phyloP scores from a whole-genome alignment of 37 sponge, comb jelly and placozoan genomes.

The Aplysina aerophoba region DNA sequence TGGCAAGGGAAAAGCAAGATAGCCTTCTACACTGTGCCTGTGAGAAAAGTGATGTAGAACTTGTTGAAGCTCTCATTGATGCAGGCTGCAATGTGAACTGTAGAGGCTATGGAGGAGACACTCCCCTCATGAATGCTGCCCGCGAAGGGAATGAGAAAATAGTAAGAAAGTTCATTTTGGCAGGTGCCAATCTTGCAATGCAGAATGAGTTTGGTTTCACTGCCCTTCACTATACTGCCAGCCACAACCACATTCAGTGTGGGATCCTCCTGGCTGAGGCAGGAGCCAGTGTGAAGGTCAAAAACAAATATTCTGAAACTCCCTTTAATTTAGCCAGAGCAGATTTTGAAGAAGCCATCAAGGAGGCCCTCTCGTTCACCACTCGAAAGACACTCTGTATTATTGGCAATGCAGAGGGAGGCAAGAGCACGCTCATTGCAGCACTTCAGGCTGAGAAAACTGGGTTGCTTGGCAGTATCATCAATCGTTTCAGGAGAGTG shows the following conservation, averaged over 20 bases:
- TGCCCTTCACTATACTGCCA: constrained; percentile 15
- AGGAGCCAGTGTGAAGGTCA: not conserved
- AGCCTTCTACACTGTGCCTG: too few relatives aligned
- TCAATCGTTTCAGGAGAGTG: not conserved
- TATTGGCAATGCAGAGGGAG: constrained; percentile 14
- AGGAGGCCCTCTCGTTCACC: constrained; percentile 3
- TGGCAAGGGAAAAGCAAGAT: too few relatives aligned
- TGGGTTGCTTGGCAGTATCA: not conserved
- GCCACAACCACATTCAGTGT: constrained; percentile 12
- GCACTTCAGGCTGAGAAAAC: not conserved
- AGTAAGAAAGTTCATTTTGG: not conserved
- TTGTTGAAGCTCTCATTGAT: too few relatives aligned
- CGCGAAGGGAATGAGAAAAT: not conserved
- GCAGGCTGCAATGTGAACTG: too few relatives aligned
- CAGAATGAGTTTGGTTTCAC: not conserved
- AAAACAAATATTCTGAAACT: not conserved
- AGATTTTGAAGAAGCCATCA: not conserved
- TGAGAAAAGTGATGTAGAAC: too few relatives aligned
- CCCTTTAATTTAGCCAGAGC: not conserved
- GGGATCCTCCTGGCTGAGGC: constrained; percentile 7
- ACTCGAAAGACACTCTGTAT: constrained; percentile 1
- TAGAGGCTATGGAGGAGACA: too few relatives aligned
- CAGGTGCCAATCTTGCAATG: not conserved
- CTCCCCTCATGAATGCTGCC: not conserved
- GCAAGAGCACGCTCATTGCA: constrained; percentile 27